These are phyloP conservation scores for Acromyrmex echinatior DNA, from an alignment of 1,140 invertebrate species.

Conservation along the genomic window DNA sequence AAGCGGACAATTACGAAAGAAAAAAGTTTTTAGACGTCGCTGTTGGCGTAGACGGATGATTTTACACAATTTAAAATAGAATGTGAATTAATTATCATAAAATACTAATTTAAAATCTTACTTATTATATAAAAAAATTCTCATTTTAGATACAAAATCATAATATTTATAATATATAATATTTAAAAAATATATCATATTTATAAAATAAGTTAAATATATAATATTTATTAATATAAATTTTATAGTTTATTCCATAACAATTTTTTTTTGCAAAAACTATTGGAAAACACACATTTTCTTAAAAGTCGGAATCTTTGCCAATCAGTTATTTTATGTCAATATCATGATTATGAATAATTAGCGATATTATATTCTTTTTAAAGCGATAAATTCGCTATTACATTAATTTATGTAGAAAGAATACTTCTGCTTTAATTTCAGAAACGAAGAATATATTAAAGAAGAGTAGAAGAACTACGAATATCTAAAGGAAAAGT, in stretches of 20 bases:
- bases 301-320: neutral
- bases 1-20: neutral
- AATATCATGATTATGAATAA: neutral
- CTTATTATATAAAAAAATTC: neutral
- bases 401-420: neutral
- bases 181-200: too few species aligned
- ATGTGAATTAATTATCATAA: neutral
- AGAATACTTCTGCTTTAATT: neutral
- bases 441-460: too few species aligned
- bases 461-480: too few species aligned
- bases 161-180: neutral
- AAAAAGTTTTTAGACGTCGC: neutral
- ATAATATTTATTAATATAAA: neutral
- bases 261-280: neutral
- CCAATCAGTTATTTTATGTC: neutral
- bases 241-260: neutral
- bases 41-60: neutral
- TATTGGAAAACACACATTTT: neutral
- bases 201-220: too few species aligned
- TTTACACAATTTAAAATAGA: neutral
- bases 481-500: too few species aligned
- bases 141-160: neutral
- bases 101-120: neutral
- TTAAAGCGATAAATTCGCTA: neutral
- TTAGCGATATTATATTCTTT: neutral